phyloP scores from a whole-genome alignment of 2,888 invertebrate species.

The Agrotis puta region DNA sequence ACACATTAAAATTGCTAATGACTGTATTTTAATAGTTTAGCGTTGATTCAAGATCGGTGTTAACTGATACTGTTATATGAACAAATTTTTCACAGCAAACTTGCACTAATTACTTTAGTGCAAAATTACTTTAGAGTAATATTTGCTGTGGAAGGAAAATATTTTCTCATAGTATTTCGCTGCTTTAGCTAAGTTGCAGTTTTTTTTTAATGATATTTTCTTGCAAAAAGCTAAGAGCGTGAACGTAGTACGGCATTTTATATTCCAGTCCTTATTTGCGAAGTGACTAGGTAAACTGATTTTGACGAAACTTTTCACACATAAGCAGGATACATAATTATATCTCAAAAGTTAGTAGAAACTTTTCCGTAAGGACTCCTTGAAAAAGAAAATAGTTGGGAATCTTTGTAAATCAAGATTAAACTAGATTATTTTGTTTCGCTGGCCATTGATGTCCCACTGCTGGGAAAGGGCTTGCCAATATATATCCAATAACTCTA shows the following conservation, averaged over 20 bases:
- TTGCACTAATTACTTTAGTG: conserved; percentile 16
- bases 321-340: too few species aligned
- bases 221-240: not conserved
- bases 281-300: too few species aligned
- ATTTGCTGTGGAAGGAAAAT: not conserved
- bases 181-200: conserved; percentile 2
- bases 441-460: too few species aligned
- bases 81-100: conserved; percentile 39
- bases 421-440: too few species aligned
- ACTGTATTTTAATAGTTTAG: conserved; percentile 38
- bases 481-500: too few species aligned
- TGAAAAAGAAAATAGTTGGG: too few species aligned
- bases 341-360: too few species aligned
- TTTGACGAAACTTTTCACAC: too few species aligned
- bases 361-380: too few species aligned
- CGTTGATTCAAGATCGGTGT: conserved; percentile 38
- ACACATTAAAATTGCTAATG: conserved; percentile 26
- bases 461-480: too few species aligned
- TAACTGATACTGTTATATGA: conserved; percentile 32
- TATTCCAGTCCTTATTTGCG: not conserved
- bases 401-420: too few species aligned
- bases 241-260: too few species aligned
- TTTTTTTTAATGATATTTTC: not conserved
- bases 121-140: conserved; percentile 12
- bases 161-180: not conserved